A percentile compares a stretch with the other conserved stretches of the same genome.
Conservation (phyloP, 2,888 invertebrate species). For the Dryobota labecula region DNA sequence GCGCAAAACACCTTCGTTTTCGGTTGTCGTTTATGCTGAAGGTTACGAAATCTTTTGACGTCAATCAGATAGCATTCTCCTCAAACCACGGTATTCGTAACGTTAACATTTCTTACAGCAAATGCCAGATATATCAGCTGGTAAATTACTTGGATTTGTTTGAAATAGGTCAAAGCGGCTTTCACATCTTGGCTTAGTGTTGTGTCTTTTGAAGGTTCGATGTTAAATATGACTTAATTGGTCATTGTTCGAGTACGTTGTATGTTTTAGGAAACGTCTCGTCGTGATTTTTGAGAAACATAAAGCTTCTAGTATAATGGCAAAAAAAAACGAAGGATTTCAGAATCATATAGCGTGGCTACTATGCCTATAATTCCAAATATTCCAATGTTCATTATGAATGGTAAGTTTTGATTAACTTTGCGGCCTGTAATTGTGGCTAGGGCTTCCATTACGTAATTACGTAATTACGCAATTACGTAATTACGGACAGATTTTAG, state of each 20-base stretch:
- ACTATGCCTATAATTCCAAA: not conserved
- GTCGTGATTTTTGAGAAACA: slow-evolving; percentile 1
- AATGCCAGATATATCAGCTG: slow-evolving; percentile 15
- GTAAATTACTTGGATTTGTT: slow-evolving; percentile 17
- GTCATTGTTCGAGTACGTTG: slow-evolving; percentile 14
- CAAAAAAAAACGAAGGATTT: slow-evolving; percentile 11
- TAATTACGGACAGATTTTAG: no score
- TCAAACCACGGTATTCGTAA: slow-evolving; percentile 6
- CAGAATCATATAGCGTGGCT: slow-evolving; percentile 10
- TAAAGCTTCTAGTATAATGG: slow-evolving; percentile 7
- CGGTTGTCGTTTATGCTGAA: slow-evolving; percentile 24
- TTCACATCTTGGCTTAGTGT: slow-evolving; percentile 22
- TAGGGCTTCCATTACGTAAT: no score
- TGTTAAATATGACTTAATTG: slow-evolving; percentile 3
- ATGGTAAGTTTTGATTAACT: slow-evolving; percentile 12
- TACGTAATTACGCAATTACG: no score
- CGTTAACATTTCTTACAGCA: slow-evolving; percentile 12
- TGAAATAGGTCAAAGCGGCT: slow-evolving; percentile 26
- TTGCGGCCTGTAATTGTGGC: not conserved
- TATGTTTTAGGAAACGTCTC: not conserved
- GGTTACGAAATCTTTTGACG: slow-evolving; percentile 46
- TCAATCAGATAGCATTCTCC: slow-evolving; percentile 27
- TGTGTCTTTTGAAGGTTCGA: not conserved
- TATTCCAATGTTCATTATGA: slow-evolving; percentile 17
- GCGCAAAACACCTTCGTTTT: slow-evolving; percentile 38